These are phyloP conservation scores for Oriolus oriolus DNA, from an alignment of 2,113 vertebrate species.

Conservation along the genomic window DNA sequence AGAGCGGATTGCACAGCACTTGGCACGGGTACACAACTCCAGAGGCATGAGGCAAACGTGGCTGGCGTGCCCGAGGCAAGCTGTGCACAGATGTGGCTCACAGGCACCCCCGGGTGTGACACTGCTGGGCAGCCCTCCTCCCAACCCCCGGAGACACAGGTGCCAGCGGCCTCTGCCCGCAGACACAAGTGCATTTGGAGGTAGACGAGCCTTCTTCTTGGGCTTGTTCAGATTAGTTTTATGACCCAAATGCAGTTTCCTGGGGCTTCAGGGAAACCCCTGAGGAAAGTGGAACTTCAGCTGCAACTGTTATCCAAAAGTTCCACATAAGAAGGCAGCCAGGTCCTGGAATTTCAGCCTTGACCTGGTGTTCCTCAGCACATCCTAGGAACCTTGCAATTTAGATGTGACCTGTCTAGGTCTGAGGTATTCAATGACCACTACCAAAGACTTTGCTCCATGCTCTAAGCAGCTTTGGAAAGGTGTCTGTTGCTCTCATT, in stretches of 20 bases:
- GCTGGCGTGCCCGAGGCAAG: fast-evolving
- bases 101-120: neutral
- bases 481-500: neutral
- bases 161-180: neutral
- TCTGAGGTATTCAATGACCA: neutral
- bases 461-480: neutral
- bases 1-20: neutral
- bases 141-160: neutral
- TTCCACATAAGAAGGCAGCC: neutral
- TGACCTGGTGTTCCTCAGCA: neutral
- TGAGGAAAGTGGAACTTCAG: neutral
- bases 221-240: neutral
- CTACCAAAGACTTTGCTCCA: neutral
- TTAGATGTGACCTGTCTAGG: neutral
- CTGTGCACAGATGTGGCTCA: neutral
- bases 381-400: neutral
- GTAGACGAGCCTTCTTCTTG: neutral
- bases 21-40: neutral
- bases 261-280: neutral
- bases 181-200: neutral
- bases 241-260: neutral
- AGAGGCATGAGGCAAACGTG: neutral
- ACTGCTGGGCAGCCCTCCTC: neutral
- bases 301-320: neutral
- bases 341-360: neutral